A percentile compares a stretch with the other conserved stretches of the same genome.
Evolutionary conservation across 2,888 invertebrate species (phyloP).

Genomic region (Dryobota labecula): DNA sequence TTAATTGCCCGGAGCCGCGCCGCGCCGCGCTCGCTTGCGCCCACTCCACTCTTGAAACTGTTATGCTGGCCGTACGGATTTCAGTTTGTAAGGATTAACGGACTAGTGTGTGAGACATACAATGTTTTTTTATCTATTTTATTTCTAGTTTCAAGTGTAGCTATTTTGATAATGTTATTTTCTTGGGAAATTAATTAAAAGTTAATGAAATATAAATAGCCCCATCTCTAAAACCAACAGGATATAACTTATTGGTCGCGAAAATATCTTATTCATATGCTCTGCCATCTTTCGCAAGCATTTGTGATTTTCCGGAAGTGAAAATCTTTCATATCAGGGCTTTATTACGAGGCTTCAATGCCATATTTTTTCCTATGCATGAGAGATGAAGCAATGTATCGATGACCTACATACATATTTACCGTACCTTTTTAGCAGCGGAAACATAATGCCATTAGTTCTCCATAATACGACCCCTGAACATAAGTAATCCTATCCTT

Average conservation of each 20-base stretch:
- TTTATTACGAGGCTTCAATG: background rate
- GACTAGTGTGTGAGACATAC: conserved; percentile 19
- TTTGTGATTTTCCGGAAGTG: background rate
- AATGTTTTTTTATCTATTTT: conserved; percentile 4
- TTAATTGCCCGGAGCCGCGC: conserved; percentile 83
- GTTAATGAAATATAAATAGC: background rate
- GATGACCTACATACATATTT: too few relatives aligned
- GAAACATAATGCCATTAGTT: background rate
- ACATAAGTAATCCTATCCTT: background rate
- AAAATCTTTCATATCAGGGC: background rate
- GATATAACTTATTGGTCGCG: background rate
- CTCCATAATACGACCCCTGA: background rate
- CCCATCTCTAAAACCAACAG: background rate
- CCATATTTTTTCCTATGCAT: background rate
- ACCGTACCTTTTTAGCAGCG: background rate
- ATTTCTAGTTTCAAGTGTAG: background rate
- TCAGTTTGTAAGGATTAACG: conserved; percentile 51
- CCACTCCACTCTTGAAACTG: conserved; percentile 67
- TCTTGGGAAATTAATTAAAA: background rate
- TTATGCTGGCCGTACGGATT: conserved; percentile 57
- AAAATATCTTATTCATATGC: background rate
- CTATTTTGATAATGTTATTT: background rate
- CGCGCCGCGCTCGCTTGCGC: conserved; percentile 73
- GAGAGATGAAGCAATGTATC: background rate
- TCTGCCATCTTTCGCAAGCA: background rate